Evolutionary conservation across 2,113 vertebrate genomes (phyloP).

Genomic region (Callithrix jacchus): DNA sequence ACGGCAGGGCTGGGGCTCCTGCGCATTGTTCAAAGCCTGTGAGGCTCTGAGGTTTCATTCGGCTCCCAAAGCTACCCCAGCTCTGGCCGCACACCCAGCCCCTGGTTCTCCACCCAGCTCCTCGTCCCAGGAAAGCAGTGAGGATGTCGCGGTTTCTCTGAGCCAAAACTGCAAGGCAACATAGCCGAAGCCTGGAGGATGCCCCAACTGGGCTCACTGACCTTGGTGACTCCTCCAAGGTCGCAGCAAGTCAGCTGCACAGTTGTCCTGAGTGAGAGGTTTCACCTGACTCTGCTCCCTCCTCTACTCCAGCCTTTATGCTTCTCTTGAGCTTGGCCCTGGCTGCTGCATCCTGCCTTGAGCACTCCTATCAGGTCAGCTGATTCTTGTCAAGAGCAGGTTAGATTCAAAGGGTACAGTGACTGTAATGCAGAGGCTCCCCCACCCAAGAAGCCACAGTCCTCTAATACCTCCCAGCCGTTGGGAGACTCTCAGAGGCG

Average conservation of each 20-base stretch:
- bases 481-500: background rate
- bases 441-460: background rate
- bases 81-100: background rate
- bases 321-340: background rate
- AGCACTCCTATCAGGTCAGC: background rate
- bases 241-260: background rate
- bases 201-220: background rate
- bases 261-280: background rate
- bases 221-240: background rate
- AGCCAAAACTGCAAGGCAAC: background rate
- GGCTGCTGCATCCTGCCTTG: background rate
- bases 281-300: background rate
- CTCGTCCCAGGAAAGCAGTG: background rate
- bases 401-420: background rate
- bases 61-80: background rate
- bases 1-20: background rate
- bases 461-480: background rate
- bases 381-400: background rate
- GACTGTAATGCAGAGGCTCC: background rate
- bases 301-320: background rate
- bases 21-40: conserved; percentile 14
- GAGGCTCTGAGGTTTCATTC: background rate
- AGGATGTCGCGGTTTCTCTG: background rate
- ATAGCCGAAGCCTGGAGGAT: background rate
- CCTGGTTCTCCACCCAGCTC: background rate